phyloP scores from a whole-genome alignment of 2,888 invertebrate species.

The Steinernema carpocapsae region DNA sequence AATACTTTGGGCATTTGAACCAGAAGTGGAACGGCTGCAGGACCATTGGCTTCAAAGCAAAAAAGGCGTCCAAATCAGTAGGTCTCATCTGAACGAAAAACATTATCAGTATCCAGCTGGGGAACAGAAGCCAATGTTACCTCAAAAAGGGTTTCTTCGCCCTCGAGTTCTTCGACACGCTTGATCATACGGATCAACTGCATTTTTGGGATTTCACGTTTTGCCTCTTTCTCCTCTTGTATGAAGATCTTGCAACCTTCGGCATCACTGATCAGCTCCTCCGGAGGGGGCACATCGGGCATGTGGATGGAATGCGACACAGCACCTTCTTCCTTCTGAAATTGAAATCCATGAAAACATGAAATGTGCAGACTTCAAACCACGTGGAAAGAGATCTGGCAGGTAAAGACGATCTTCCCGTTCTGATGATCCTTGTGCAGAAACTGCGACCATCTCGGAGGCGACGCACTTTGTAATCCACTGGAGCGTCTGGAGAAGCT shows the following conservation, averaged over 20 bases:
- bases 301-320: slow-evolving; percentile 50
- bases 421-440: slow-evolving; percentile 70
- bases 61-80: slow-evolving; percentile 48
- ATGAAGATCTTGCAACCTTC: slow-evolving; percentile 45
- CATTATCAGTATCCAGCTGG: neutral
- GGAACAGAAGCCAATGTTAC: slow-evolving; percentile 33
- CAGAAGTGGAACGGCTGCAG: slow-evolving; percentile 40
- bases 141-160: slow-evolving; percentile 51
- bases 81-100: slow-evolving; percentile 41
- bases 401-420: slow-evolving; percentile 69
- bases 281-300: slow-evolving; percentile 56
- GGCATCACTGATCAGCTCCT: slow-evolving; percentile 43
- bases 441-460: slow-evolving; percentile 71
- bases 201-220: slow-evolving; percentile 34
- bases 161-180: slow-evolving; percentile 42
- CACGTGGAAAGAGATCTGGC: slow-evolving; percentile 62
- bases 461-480: slow-evolving; percentile 70
- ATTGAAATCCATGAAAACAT: slow-evolving; percentile 35
- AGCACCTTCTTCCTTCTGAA: slow-evolving; percentile 50
- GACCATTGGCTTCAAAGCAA: slow-evolving; percentile 43
- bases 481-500: slow-evolving; percentile 66
- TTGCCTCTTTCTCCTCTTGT: slow-evolving; percentile 42
- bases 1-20: slow-evolving; percentile 47
- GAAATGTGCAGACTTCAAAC: slow-evolving; percentile 42
- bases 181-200: slow-evolving; percentile 37